phyloP scores from a whole-genome alignment of 2,113 vertebrate species.

The Myotis lucifugus region DNA sequence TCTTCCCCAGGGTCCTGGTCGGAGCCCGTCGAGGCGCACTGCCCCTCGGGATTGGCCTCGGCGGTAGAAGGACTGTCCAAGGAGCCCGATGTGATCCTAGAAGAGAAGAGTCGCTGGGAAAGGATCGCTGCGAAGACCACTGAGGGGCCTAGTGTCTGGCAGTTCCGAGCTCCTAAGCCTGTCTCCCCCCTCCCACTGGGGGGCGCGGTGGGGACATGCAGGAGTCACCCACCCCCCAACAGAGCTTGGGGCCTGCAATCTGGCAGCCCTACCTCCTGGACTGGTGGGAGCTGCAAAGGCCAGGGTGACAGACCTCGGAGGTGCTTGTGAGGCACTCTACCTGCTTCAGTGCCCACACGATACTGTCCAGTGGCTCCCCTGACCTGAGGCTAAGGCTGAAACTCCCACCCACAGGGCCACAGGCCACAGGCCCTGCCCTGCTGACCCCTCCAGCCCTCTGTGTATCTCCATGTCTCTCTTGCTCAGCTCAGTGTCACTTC shows the following conservation, averaged over 20 bases:
- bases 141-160: neutral
- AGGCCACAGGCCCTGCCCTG: neutral
- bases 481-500: neutral
- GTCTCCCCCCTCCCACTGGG: neutral
- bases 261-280: neutral
- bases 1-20: constrained; percentile 84
- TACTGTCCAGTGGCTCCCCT: neutral
- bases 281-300: neutral
- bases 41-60: constrained; percentile 87
- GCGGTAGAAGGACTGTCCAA: constrained; percentile 83
- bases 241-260: neutral
- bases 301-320: neutral
- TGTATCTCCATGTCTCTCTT: neutral
- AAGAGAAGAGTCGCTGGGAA: constrained; percentile 43
- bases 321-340: neutral
- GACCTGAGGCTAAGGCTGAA: neutral
- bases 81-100: constrained; percentile 89
- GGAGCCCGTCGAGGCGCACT: constrained; percentile 85
- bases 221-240: neutral
- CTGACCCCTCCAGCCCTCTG: neutral
- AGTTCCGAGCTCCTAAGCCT: neutral
- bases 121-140: neutral
- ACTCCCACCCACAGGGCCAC: neutral
- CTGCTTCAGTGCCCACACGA: neutral
- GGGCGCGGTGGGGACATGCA: neutral